phyloP scores from a whole-genome alignment of 1,140 invertebrate genomes.

The Varroa destructor region DNA sequence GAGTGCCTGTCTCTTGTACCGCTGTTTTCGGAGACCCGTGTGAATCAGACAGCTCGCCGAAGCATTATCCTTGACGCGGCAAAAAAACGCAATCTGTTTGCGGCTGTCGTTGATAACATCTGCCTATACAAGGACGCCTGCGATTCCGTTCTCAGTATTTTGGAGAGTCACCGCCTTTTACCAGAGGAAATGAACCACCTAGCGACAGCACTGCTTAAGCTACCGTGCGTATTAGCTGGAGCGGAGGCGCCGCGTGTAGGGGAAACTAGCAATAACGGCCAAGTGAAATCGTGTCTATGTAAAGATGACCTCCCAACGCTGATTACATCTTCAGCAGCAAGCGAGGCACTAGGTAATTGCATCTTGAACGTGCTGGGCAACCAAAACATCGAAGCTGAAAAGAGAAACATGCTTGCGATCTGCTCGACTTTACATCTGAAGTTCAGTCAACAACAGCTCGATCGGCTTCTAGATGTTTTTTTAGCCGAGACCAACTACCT shows the following conservation, averaged over 20 bases:
- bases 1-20: not conserved
- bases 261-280: too few relatives aligned
- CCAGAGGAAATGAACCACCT: not conserved
- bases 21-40: not conserved
- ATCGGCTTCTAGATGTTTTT: not conserved
- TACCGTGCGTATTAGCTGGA: not conserved
- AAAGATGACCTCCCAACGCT: too few relatives aligned
- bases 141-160: not conserved
- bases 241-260: not conserved
- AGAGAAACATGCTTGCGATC: too few relatives aligned
- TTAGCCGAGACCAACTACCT: slow-evolving; percentile 11
- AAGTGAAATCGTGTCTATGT: too few relatives aligned
- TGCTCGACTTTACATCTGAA: not conserved
- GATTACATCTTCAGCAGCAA: too few relatives aligned
- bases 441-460: not conserved
- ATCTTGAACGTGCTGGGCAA: too few relatives aligned
- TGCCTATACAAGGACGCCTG: not conserved
- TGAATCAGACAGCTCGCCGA: not conserved
- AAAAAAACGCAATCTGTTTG: not conserved
- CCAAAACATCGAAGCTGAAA: too few relatives aligned
- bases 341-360: too few relatives aligned
- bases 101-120: not conserved
- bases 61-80: not conserved
- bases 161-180: not conserved
- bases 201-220: not conserved